Evolutionary conservation across 2,888 invertebrate species (phyloP), one percentile per base, ranked within the genome.

Genomic region (Seladonia tumulorum): DNA sequence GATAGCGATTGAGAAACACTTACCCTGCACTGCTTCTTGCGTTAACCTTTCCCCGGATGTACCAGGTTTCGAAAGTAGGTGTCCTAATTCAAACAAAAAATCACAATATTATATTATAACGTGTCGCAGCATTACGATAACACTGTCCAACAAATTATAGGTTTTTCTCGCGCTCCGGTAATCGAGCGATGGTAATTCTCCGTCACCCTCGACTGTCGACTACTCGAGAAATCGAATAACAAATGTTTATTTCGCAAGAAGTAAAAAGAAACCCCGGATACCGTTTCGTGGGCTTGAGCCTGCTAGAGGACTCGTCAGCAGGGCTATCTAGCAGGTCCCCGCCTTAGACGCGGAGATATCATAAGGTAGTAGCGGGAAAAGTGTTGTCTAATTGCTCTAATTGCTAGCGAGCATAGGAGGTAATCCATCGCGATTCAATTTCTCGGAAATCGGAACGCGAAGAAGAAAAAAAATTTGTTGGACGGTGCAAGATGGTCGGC

Each of bases 1-100:
- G 63, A 70, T 66, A 76, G 18, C 47, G 29, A 75, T 77, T 72
- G 25, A 42, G 18, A 81, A 88, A 84, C 83, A 94, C 95, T 95
- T 92, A 95, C 95, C 95, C 94, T 95, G 95, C 82, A 93, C 93
- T 89, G 94, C 93, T 86, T 95, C 95, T 89, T 95, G 95, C 72
- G 95, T 88, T 91, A 93, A 89, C 87, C 94, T 94, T 81, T 95
- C 95, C 63, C 94, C 94, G 45, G 95, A 95, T 87, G 95, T 95
- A 83, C 95, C 94, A 81, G 95, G 95, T 90, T 95, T 95, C 25
- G 94, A 94, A 81, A 95, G 92, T 87, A 95, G 92, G 87, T 95
- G 95, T 89, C 95, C 95, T 95, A 86, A 73, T 80, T 57, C 70
- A 78, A 83, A 81, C 57, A 88, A 79, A 83, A 66, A 79, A 82